Percentiles rank a stretch among this genome's conserved stretches.
phyloP scores from a whole-genome alignment of 2,113 vertebrate species.

The Panthera tigris region DNA sequence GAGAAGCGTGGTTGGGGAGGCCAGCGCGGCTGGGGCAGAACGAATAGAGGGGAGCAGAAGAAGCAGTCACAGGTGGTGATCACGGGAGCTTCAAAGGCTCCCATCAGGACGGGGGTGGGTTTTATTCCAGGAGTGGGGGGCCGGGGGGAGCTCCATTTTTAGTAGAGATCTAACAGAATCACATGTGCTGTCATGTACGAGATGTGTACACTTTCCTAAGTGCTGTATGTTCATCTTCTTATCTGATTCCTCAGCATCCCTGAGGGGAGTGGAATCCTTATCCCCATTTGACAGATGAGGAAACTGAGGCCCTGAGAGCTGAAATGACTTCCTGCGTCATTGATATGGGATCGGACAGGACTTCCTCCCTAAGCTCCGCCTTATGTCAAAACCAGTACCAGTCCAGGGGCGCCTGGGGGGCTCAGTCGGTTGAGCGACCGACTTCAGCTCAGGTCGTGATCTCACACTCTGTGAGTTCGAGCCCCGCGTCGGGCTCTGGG shows the following conservation, averaged over 20 bases:
- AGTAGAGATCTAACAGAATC: background rate
- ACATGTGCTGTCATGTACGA: fast-evolving
- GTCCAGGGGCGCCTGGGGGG: background rate
- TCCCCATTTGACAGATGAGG: background rate
- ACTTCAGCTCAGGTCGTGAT: too few species aligned
- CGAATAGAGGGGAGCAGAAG: fast-evolving
- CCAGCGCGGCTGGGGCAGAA: fast-evolving
- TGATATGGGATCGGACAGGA: background rate
- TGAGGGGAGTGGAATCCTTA: background rate
- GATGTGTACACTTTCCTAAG: too few species aligned
- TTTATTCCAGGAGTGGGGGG: fast-evolving
- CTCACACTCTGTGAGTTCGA: too few species aligned
- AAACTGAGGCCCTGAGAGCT: background rate
- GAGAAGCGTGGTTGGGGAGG: background rate
- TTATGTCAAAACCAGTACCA: background rate
- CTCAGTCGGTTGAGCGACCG: too few species aligned
- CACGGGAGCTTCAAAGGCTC: background rate
- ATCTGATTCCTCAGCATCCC: background rate
- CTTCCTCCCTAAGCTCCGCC: background rate
- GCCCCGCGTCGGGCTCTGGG: too few species aligned
- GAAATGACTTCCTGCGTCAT: background rate
- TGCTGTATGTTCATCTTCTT: background rate
- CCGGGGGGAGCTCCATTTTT: background rate
- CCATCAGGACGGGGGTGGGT: fast-evolving
- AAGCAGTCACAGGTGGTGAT: background rate